These are phyloP conservation scores for Mechanitis mazaeus DNA, from an alignment of 2,888 invertebrate genomes.

Conservation along the genomic window DNA sequence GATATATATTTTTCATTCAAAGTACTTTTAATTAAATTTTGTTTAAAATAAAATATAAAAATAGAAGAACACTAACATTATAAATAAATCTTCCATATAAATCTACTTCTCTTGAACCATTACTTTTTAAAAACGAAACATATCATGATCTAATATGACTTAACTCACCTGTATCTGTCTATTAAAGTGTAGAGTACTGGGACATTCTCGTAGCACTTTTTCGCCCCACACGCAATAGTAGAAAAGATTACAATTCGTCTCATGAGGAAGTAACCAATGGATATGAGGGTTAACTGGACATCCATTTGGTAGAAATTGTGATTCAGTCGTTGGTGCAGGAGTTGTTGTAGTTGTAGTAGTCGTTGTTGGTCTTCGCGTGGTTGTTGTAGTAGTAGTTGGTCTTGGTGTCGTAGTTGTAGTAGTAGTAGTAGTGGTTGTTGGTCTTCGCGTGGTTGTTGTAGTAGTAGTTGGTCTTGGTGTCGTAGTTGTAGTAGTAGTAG, in stretches of 20 bases:
- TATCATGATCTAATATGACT: not conserved
- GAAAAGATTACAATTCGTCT: conserved; percentile 53
- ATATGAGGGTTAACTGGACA: conserved; percentile 24
- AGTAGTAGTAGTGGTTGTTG: conserved; percentile 11
- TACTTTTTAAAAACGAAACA: too few relatives aligned
- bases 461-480: conserved; percentile 20
- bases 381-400: not conserved
- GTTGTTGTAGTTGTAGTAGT: conserved; percentile 11
- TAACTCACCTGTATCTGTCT: conserved; percentile 39
- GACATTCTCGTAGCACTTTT: conserved; percentile 38
- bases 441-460: conserved; percentile 21
- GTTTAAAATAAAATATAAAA: too few relatives aligned
- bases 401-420: conserved; percentile 5
- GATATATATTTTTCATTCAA: too few relatives aligned
- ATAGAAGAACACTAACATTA: too few relatives aligned
- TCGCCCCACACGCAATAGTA: conserved; percentile 48
- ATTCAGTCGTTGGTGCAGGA: conserved; percentile 17
- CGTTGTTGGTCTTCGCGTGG: not conserved
- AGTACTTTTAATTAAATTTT: too few relatives aligned
- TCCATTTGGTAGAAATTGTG: conserved; percentile 49
- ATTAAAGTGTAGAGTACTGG: conserved; percentile 42
- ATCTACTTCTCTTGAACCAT: too few relatives aligned
- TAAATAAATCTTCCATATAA: too few relatives aligned
- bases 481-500: conserved; percentile 30
- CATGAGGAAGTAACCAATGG: conserved; percentile 38